These are phyloP conservation scores for Otolemur crassicaudatus DNA, from an alignment of 2,797 vertebrate species.

Conservation along the genomic window DNA sequence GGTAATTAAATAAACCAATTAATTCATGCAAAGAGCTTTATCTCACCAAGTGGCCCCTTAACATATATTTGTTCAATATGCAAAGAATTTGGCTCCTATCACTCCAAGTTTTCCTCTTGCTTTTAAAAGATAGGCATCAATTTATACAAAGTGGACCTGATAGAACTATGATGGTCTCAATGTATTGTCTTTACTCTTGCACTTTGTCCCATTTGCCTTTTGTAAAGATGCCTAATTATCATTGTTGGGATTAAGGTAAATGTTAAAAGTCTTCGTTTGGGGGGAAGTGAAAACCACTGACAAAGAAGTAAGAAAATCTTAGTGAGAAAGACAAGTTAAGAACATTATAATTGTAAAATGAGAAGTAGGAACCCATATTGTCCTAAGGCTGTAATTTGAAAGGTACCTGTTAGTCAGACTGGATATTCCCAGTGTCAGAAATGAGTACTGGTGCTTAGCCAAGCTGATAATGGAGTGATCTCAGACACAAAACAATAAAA, in stretches of 20 bases:
- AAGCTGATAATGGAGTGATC: no score
- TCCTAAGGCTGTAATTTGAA: conserved; percentile 36
- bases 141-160: not conserved
- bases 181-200: not conserved
- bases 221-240: not conserved
- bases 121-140: not conserved
- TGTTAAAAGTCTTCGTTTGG: not conserved
- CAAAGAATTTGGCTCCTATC: not conserved
- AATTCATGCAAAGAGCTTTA: not conserved
- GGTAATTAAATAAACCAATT: not conserved
- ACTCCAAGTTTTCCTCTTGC: not conserved
- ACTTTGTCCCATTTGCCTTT: conserved; percentile 6
- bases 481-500: no score
- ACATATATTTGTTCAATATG: not conserved
- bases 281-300: not conserved
- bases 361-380: not conserved
- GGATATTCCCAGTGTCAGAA: no score
- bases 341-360: not conserved
- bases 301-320: not conserved
- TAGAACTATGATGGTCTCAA: not conserved
- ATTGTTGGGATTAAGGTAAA: not conserved
- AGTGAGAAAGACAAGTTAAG: not conserved
- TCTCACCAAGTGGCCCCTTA: not conserved
- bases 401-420: not conserved
- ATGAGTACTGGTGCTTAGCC: no score